Evolutionary conservation across 2,888 invertebrate genomes (phyloP).

Genomic region (Diogma glabrata): DNA sequence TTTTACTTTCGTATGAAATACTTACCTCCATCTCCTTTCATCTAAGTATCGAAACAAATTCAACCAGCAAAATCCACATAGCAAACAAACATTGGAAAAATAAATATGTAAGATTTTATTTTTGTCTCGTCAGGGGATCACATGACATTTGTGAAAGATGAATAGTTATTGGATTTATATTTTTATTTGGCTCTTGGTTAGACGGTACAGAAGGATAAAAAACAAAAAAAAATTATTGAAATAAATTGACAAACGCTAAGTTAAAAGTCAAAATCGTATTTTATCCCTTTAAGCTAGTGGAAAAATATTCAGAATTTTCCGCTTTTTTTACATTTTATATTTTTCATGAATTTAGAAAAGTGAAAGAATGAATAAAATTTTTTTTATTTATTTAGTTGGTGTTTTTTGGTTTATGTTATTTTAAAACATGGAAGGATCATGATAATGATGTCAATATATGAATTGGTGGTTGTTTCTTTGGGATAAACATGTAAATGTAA

Average conservation of each 20-base stretch:
- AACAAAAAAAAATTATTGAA: background rate
- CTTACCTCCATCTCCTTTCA: too few relatives aligned
- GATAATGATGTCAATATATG: slow-evolving; percentile 1
- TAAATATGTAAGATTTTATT: too few relatives aligned
- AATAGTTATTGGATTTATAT: slow-evolving; percentile 6
- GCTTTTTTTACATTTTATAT: slow-evolving; percentile 3
- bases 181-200: background rate
- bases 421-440: slow-evolving; percentile 1
- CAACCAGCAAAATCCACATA: slow-evolving; percentile 5
- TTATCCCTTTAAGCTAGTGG: slow-evolving; percentile 9
- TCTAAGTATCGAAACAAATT: too few relatives aligned
- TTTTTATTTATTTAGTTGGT: slow-evolving; percentile 1
- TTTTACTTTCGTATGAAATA: too few relatives aligned
- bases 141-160: slow-evolving; percentile 9
- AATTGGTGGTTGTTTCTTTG: too few relatives aligned
- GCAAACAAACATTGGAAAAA: slow-evolving; percentile 6
- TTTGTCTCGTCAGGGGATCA: slow-evolving; percentile 8
- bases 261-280: slow-evolving; percentile 8
- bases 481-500: too few relatives aligned
- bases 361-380: slow-evolving; percentile 4
- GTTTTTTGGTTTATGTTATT: background rate
- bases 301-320: slow-evolving; percentile 4
- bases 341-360: slow-evolving; percentile 8
- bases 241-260: slow-evolving; percentile 6
- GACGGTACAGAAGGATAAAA: background rate